These are phyloP conservation scores for Melanotaenia maccullochi DNA, from an alignment of 2,797 vertebrate genomes.

Conservation along the genomic window DNA sequence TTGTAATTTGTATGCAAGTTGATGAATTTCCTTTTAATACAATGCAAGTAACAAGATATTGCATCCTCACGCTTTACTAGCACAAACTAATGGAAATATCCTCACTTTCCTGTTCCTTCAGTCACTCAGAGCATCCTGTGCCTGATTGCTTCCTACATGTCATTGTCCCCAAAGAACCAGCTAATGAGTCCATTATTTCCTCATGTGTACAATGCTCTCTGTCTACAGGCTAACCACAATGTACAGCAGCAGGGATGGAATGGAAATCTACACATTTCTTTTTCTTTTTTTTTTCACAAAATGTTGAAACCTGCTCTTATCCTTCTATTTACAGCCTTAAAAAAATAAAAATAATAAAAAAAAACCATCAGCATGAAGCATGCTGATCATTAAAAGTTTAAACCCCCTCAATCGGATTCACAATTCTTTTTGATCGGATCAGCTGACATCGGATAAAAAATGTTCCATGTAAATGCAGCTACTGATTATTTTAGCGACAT, in stretches of 20 bases:
- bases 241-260: neutral
- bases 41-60: neutral
- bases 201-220: neutral
- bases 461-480: too few species aligned
- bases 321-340: neutral
- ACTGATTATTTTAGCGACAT: too few species aligned
- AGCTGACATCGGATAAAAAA: too few species aligned
- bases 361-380: neutral
- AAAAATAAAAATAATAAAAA: neutral
- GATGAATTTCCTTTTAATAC: neutral
- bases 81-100: neutral
- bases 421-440: too few species aligned
- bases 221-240: slow-evolving; percentile 5
- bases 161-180: slow-evolving; percentile 7
- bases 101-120: neutral
- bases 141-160: slow-evolving; percentile 20
- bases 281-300: neutral
- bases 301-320: neutral
- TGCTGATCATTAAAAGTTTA: too few species aligned
- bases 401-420: too few species aligned
- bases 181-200: slow-evolving; percentile 21
- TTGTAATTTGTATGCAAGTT: neutral
- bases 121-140: slow-evolving; percentile 32
- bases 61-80: neutral
- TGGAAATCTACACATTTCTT: neutral